Conservation (phyloP, 2,797 vertebrate species). For the Liparis tanakae region DNA sequence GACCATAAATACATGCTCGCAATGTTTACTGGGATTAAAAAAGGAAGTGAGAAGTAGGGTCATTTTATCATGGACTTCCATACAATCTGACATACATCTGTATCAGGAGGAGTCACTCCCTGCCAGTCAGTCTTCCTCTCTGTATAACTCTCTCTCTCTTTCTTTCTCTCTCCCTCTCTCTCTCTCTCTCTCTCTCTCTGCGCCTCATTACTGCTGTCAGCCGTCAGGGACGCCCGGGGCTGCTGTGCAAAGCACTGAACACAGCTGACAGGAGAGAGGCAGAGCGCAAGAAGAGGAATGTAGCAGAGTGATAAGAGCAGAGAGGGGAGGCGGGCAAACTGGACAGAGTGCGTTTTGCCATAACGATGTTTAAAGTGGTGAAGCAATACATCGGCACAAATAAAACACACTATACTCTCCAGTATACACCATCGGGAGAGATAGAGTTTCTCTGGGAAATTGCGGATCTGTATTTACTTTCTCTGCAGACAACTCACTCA, state of each 20-base stretch:
- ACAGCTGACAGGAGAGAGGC: conserved; percentile 52
- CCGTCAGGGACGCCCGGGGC: conserved; percentile 59
- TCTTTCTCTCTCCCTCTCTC: too few relatives aligned
- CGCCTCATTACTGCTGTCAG: conserved; percentile 67
- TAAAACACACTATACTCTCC: background rate
- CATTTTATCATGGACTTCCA: too few relatives aligned
- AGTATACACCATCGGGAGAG: conserved; percentile 23
- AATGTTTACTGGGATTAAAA: too few relatives aligned
- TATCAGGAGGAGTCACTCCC: too few relatives aligned
- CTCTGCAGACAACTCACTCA: conserved; percentile 10
- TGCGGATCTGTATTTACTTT: conserved; percentile 18
- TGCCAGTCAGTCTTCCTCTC: conserved; percentile 3
- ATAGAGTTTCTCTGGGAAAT: conserved; percentile 1
- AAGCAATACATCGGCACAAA: conserved; percentile 15
- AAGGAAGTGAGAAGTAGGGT: too few relatives aligned
- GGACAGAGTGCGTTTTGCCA: conserved; percentile 15
- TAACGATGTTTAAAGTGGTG: background rate
- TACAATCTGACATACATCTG: too few relatives aligned
- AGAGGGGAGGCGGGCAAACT: conserved; percentile 23
- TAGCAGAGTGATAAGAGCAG: conserved; percentile 35
- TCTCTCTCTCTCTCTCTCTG: too few relatives aligned
- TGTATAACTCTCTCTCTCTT: conserved; percentile 9
- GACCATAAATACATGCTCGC: too few relatives aligned
- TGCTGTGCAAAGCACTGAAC: conserved; percentile 55
- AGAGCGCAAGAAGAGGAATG: conserved; percentile 28